A percentile compares a stretch with the other conserved stretches of the same genome.
phyloP scores from a whole-genome alignment of 2,113 vertebrate genomes.

The Lasiurus cinereus region DNA sequence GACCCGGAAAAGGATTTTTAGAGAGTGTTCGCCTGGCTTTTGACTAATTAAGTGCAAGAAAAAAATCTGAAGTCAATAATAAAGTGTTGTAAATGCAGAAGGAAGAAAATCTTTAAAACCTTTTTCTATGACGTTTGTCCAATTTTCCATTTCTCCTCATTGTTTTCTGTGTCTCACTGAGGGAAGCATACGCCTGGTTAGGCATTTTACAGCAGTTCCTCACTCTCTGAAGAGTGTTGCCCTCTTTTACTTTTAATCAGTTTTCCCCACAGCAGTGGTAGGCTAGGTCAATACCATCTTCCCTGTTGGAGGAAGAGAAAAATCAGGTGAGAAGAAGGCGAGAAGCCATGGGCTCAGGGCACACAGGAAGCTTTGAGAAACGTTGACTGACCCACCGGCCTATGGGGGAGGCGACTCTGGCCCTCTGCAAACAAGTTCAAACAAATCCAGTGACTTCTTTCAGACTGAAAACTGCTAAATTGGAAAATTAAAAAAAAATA shows the following conservation, averaged over 20 bases:
- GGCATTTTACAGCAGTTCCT: not conserved
- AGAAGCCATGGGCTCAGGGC: not conserved
- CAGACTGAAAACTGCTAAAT: not conserved
- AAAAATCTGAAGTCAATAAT: constrained; percentile 68
- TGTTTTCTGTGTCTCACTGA: constrained; percentile 49
- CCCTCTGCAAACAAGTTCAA: constrained; percentile 1
- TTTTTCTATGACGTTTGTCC: constrained; percentile 35
- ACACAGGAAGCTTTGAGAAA: not conserved
- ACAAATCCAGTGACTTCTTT: constrained; percentile 20
- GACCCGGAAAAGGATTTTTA: constrained; percentile 64
- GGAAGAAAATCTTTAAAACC: constrained; percentile 75
- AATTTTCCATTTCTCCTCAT: constrained; percentile 59
- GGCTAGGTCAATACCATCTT: constrained; percentile 63
- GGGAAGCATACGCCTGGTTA: not conserved
- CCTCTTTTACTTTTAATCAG: not conserved
- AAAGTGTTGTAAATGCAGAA: constrained; percentile 68
- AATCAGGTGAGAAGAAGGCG: not conserved
- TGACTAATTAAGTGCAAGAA: constrained; percentile 73
- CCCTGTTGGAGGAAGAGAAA: constrained; percentile 37
- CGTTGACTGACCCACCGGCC: not conserved
- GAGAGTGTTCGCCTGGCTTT: constrained; percentile 50
- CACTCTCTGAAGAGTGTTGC: constrained; percentile 33
- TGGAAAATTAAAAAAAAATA: constrained; percentile 61
- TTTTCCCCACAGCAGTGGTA: constrained; percentile 1
- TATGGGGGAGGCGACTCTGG: not conserved